Percentiles rank a stretch among this genome's conserved stretches.
Evolutionary conservation across 1,140 invertebrate species (phyloP).

Genomic region (Aplysia californica): DNA sequence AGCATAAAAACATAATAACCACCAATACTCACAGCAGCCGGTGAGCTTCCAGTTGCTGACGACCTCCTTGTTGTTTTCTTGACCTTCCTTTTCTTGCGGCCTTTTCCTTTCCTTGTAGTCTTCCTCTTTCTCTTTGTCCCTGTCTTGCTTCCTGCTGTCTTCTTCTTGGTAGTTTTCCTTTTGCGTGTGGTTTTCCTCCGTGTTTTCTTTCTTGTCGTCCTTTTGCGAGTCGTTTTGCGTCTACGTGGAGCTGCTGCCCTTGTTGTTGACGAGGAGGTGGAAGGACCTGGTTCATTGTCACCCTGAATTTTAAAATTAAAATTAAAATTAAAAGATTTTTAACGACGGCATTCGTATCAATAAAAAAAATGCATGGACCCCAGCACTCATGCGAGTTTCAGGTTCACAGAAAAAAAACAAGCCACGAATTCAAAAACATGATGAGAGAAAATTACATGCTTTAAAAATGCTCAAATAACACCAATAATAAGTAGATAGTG

Average conservation of each 20-base stretch:
- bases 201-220: constrained; percentile 32
- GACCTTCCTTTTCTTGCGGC: constrained; percentile 40
- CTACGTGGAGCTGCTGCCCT: too few species aligned
- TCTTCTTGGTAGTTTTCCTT: constrained; percentile 31
- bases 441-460: too few species aligned
- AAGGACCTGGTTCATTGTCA: background rate
- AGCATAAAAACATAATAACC: too few species aligned
- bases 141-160: constrained; percentile 23
- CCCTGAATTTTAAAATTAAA: too few species aligned
- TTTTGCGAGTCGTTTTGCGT: constrained; percentile 29
- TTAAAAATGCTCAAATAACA: too few species aligned
- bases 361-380: background rate
- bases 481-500: too few species aligned
- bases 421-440: too few species aligned
- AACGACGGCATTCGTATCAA: background rate
- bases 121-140: constrained; percentile 39
- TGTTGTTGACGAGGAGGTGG: background rate
- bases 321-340: background rate
- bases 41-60: background rate
- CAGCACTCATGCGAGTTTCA: too few species aligned
- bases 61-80: constrained; percentile 22
- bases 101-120: constrained; percentile 47
- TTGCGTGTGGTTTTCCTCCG: constrained; percentile 35
- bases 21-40: background rate
- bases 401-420: too few species aligned